A percentile compares a stretch with the other conserved stretches of the same genome.
Evolutionary conservation across 1,140 invertebrate species (phyloP).

Genomic region (Doryteuthis pealeii): DNA sequence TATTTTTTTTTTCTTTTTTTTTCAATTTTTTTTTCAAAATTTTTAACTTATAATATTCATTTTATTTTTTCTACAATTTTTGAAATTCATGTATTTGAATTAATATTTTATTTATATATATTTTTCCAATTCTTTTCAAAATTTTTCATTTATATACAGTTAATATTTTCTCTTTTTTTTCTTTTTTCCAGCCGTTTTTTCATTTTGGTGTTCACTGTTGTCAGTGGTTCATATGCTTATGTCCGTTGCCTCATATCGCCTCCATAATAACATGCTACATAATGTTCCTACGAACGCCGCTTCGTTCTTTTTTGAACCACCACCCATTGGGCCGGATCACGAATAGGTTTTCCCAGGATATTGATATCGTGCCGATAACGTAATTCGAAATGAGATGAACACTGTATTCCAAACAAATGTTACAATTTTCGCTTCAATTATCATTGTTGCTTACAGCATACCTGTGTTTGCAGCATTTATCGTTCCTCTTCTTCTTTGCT

Average conservation of each 20-base stretch:
- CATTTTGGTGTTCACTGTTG: background rate
- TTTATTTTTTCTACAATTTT: no score
- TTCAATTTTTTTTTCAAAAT: no score
- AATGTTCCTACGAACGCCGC: conserved; percentile 61
- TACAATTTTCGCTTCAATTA: conserved; percentile 61
- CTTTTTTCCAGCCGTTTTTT: no score
- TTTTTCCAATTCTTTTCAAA: no score
- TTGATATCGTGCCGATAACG: conserved; percentile 47
- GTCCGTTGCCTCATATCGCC: conserved; percentile 70
- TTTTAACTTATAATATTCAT: no score
- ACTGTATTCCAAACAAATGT: conserved; percentile 46
- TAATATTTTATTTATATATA: no score
- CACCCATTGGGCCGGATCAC: conserved; percentile 66
- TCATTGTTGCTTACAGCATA: conserved; percentile 64
- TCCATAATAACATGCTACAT: conserved; percentile 76
- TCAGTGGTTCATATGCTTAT: background rate
- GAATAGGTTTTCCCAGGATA: conserved; percentile 67
- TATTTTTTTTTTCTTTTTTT: no score
- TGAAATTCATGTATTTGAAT: no score
- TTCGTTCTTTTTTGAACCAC: conserved; percentile 69
- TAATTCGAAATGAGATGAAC: conserved; percentile 40
- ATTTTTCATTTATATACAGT: no score
- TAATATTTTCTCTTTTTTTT: no score
- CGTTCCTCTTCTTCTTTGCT: background rate
- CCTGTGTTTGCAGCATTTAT: conserved; percentile 61